Conservation (phyloP, 2,113 vertebrate genomes). For the Gambusia affinis region DNA sequence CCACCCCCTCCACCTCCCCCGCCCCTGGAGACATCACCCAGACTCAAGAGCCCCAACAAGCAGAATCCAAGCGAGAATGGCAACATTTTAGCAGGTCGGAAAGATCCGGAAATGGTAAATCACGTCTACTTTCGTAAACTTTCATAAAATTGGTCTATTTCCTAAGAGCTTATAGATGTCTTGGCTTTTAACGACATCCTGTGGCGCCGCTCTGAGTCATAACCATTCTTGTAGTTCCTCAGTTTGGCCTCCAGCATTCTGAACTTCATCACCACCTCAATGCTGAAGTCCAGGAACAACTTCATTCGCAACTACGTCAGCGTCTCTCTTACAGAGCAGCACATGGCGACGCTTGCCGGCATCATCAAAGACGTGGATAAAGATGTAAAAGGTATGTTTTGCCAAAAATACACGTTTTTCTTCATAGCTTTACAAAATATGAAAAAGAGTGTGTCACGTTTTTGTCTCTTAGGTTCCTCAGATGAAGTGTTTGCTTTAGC, state of each 20-base stretch:
- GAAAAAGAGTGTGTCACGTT: neutral
- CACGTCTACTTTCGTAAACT: neutral
- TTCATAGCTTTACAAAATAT: neutral
- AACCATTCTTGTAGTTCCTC: slow-evolving; percentile 84
- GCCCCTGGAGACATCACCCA: slow-evolving; percentile 91
- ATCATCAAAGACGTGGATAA: slow-evolving; percentile 99
- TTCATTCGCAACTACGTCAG: slow-evolving; percentile 99
- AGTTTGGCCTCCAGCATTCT: slow-evolving; percentile 95
- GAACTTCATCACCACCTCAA: slow-evolving; percentile 96
- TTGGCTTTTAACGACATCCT: neutral
- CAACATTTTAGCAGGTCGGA: slow-evolving; percentile 96
- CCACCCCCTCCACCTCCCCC: slow-evolving; percentile 91
- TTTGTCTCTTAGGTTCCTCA: slow-evolving; percentile 82
- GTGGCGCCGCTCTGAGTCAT: neutral
- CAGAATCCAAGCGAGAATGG: slow-evolving; percentile 91
- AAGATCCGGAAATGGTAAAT: slow-evolving; percentile 95
- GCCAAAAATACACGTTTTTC: neutral
- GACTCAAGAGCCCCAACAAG: slow-evolving; percentile 95
- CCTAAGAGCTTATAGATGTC: neutral
- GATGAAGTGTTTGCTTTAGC: slow-evolving; percentile 97
- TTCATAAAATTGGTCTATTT: neutral
- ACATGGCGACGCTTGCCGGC: slow-evolving; percentile 95
- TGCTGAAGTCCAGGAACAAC: slow-evolving; percentile 97
- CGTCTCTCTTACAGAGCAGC: slow-evolving; percentile 93
- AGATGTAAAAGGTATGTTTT: slow-evolving; percentile 88